A percentile compares a stretch with the other conserved stretches of the same genome.
Conservation (phyloP, 2,888 invertebrate species). For the Anthophora plumipes region DNA sequence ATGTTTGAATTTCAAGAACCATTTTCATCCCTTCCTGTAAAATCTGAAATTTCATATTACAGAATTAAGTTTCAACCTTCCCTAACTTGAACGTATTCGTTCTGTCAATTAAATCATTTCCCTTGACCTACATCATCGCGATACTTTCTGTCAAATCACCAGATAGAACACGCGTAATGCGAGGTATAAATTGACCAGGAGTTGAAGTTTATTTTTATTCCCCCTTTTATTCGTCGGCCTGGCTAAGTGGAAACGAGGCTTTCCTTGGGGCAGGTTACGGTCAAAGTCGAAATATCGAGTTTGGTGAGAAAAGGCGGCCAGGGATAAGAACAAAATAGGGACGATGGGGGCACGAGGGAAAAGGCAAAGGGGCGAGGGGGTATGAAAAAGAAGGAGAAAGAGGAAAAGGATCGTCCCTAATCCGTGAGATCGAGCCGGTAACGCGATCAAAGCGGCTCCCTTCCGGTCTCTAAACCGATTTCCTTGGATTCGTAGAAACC, state of each 20-base stretch:
- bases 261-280: conserved; percentile 62
- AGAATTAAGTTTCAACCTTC: too few species aligned
- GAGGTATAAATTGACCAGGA: conserved; percentile 30
- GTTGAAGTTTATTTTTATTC: conserved; percentile 39
- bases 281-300: conserved; percentile 70
- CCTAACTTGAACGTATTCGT: neutral
- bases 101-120: neutral
- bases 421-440: conserved; percentile 77
- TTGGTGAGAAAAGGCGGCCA: conserved; percentile 58
- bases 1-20: too few species aligned
- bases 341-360: conserved; percentile 25
- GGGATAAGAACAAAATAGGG: conserved; percentile 54
- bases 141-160: neutral
- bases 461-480: conserved; percentile 77
- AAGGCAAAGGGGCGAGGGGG: conserved; percentile 41
- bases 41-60: too few species aligned
- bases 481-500: conserved; percentile 70
- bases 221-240: neutral
- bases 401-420: conserved; percentile 69
- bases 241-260: conserved; percentile 34
- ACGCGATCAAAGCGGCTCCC: conserved; percentile 76
- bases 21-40: too few species aligned
- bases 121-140: neutral
- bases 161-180: neutral
- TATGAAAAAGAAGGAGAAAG: conserved; percentile 15